Evolutionary conservation across 2,797 vertebrate genomes (phyloP), one percentile per base, ranked within the genome.

Genomic region (Manis crassicaudata): DNA sequence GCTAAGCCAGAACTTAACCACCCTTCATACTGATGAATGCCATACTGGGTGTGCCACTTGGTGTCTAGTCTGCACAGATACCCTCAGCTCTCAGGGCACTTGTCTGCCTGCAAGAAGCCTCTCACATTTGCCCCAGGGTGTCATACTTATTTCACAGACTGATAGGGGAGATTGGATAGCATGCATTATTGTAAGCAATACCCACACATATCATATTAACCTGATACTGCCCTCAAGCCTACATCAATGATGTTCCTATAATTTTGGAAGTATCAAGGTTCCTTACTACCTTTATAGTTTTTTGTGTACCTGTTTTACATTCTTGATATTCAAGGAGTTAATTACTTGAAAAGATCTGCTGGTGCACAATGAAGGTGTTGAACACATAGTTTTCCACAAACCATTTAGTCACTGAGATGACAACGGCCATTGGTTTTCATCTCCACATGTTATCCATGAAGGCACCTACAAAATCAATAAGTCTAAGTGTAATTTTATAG

Each of bases 271-370:
- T 43, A 81, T 12, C 37, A 25, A 86, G 67, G 8, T 58, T 35
- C 68, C 11, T 73, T 25, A 87, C 96, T 98, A 98, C 98, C 98
- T 98, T 98, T 94, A 98, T 90, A 75, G 95, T 94, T 97, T 97
- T 87, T 96, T 98, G 63, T 93, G 92, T 75, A 92, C 87, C 97
- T 87, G 96, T 96, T 90, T 98, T 96, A 94, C n/a, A 16, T 84
- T 95, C 88, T n/a, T 97, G 82, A 90, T 97, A 91, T 87, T 54
- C 50, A 94, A 72, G 10, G 90, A 70, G 60, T 80, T 56, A 46
- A 62, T 52, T 56, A 83, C 92, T 90, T 97, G 97, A 80, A 96
- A 83, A 67, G 97, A 93, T 91, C 94, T 52, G 60, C 84, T 58
- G 94, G 94, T 37, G 77, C 73, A 0, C 0, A 20, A 46, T 93